phyloP scores from a whole-genome alignment of 2,113 vertebrate genomes.

The Anhinga anhinga region DNA sequence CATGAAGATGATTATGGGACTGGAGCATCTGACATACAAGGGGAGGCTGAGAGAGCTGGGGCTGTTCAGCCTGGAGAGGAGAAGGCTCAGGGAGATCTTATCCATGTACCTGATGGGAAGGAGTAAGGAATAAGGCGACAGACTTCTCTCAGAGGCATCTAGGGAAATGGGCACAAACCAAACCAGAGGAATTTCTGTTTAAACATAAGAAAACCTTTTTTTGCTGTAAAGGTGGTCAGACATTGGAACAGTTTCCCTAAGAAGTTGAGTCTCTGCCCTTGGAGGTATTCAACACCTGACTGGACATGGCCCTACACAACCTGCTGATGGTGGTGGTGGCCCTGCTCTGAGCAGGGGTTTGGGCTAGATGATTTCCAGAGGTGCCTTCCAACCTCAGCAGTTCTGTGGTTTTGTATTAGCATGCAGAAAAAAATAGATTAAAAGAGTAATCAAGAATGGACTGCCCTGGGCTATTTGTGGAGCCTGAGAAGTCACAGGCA shows the following conservation, averaged over 20 bases:
- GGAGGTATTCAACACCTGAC: neutral
- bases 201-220: neutral
- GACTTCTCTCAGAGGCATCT: neutral
- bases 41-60: neutral
- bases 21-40: neutral
- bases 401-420: neutral
- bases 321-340: neutral
- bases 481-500: neutral
- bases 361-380: neutral
- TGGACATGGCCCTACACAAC: rapidly evolving
- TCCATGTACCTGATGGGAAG: neutral
- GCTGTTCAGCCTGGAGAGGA: neutral
- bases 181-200: neutral
- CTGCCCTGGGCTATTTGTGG: neutral
- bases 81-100: neutral
- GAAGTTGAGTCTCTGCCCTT: neutral
- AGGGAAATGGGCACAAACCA: neutral
- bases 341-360: neutral
- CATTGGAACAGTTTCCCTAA: neutral
- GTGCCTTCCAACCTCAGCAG: neutral
- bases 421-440: neutral
- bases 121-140: neutral
- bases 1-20: neutral
- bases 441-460: neutral
- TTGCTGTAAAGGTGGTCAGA: neutral